Base-by-base conservation (phyloP, 2,113 vertebrate genomes). In the Neolamprologus sp. region DNA sequence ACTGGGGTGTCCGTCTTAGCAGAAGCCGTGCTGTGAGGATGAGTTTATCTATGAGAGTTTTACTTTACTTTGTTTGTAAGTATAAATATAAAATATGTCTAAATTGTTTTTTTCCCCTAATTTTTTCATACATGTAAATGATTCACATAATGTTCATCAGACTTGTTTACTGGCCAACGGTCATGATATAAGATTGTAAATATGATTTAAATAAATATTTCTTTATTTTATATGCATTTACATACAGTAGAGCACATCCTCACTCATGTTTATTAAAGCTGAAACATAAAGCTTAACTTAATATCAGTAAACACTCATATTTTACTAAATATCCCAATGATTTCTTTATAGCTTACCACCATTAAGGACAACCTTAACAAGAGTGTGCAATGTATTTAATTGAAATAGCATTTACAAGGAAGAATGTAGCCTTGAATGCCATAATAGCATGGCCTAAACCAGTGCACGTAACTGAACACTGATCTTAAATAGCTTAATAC, bases 1-100 rank as follows among this genome's bases (percentile, higher is more conserved):
- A 75, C 89, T 58, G 86, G 87, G 91, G 85, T 87, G 91, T 92
- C 94, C 58, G 80, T 92, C 93, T 93, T 82, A 19, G 86, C 45
- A 31, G 88, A 85, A 85, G 78, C 80, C 89, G 80, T 87, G 92
- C 93, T 92, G 92, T 81, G 91, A 85, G 51, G 85, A 94, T 49
- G 86, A 82, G 82, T 92, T 89, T 90, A 87, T 90, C 86, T 86
- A 80, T 83, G 53, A 84, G 80, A 81, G 81, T 53, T 19, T 90
- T 60, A 71, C 57, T 92, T 83, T 86, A 83, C 60, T 84, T 71
- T 54, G 23, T 82, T 58, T 85, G 58, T 13, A n/a, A 71, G 45
- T 80, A 83, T 85, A 86, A 86, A 90, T 84, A 94, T 26, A 23
- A 86, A 81, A 85, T 81, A 82, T 42, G 23, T 88, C 87, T 85